Percentiles rank a stretch among this genome's conserved stretches.
Conservation (phyloP, 2,888 invertebrate species). For the Chrysomela aeneicollis region DNA sequence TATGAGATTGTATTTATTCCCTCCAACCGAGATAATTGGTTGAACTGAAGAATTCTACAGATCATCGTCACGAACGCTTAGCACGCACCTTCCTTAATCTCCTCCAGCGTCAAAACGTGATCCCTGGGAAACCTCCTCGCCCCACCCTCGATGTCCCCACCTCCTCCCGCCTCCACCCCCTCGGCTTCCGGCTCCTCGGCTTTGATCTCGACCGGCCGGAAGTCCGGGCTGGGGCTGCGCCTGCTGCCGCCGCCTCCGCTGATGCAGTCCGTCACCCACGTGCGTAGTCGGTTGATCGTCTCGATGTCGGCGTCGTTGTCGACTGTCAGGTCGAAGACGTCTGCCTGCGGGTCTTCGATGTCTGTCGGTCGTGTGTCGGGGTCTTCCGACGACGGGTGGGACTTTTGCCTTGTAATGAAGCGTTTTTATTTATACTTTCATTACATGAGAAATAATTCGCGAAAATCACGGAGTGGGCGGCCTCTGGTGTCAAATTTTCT, state of each 20-base stretch:
- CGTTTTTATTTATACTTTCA: too few relatives aligned
- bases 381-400: too few relatives aligned
- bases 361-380: background rate
- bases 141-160: background rate
- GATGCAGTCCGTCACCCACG: conserved; percentile 48
- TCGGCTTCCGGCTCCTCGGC: too few relatives aligned
- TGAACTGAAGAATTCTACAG: too few relatives aligned
- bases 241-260: conserved; percentile 37
- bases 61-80: too few relatives aligned
- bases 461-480: too few relatives aligned
- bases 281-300: conserved; percentile 44
- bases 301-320: conserved; percentile 23
- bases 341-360: conserved; percentile 12
- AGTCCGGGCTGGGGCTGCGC: conserved; percentile 48
- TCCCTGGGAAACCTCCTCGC: background rate
- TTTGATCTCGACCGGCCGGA: conserved; percentile 31
- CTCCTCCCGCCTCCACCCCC: background rate
- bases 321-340: conserved; percentile 32
- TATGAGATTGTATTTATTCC: too few relatives aligned
- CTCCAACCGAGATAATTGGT: too few relatives aligned
- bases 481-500: too few relatives aligned
- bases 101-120: conserved; percentile 40
- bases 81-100: conserved; percentile 45
- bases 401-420: too few relatives aligned
- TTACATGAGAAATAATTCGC: too few relatives aligned